Conservation (phyloP, 2,888 invertebrate species). For the Cancer borealis region DNA sequence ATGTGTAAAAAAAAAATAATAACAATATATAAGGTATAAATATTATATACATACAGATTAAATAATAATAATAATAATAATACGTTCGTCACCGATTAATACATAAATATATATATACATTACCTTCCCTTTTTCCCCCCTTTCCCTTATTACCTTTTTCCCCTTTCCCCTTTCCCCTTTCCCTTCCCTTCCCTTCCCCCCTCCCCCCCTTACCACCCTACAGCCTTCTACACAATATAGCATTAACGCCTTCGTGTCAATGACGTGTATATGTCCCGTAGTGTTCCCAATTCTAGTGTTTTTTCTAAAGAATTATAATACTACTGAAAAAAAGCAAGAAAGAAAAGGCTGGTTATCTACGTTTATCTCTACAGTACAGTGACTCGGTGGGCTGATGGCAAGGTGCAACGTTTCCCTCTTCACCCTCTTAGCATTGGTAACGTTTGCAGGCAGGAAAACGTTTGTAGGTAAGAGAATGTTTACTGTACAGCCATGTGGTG, state of each 20-base stretch:
- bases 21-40: not conserved
- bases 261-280: not conserved
- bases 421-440: not conserved
- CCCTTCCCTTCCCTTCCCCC: not conserved
- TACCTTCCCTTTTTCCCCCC: not conserved
- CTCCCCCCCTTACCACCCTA: not conserved
- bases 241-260: not conserved
- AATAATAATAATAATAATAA: not conserved
- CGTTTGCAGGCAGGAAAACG: not conserved
- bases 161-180: not conserved
- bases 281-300: not conserved
- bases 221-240: not conserved
- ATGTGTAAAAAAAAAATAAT: conserved; percentile 36
- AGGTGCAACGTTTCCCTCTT: not conserved
- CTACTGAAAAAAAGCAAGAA: not conserved
- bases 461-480: no score
- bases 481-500: no score
- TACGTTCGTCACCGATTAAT: not conserved
- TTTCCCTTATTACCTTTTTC: no score
- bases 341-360: not conserved
- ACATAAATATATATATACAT: conserved; percentile 14
- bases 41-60: conserved; percentile 26
- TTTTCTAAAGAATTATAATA: not conserved
- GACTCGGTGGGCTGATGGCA: no score
- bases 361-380: no score